Base-by-base conservation (phyloP, 2,797 vertebrate genomes). In the Coccyzus lansbergi region DNA sequence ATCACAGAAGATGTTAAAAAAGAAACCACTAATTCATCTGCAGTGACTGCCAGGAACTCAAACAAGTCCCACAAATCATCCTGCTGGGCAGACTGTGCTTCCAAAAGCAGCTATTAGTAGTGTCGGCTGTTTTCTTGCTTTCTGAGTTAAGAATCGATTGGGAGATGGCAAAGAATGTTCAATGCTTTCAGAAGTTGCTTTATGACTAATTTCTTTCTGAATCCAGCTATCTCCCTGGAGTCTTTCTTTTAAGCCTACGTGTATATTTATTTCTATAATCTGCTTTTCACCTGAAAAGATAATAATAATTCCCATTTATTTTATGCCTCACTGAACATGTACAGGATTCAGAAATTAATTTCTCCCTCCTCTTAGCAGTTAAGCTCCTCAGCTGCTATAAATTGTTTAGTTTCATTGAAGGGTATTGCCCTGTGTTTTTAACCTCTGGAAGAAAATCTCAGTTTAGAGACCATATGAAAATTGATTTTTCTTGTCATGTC, bases 221-320 rank as follows among this genome's bases (percentile, higher is more conserved):
- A 70, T 68, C 74, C 71, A 90, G 51, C 83, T 83, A 60, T 86
- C 81, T 90, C 74, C 38, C 77, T 48, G 20, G 72, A 90, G 80
- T 22, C 44, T 79, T 86, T 74, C 44, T 93, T 91, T 92, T 86
- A 67, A 86, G 79, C 59, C 58, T 92, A 67, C 52, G 24, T 82
- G 52, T 94, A 83, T 91, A 87, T 89, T 94, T 92, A 83, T 90
- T 91, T 92, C 77, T 75, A 86, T 84, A 94, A 96, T 95, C 92
- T 96, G 55, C 90, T 96, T 95, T 96, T 90, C 93, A 95, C 90
- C 92, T 94, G 94, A 85, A 95, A 95, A 92, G 68, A 89, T n/a
- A n/a, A 87, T 88, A 93, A 93, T 90, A 94, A 92, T 93, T 93
- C 29, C 40, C 81, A 83, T 94, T 95, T 94, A 74, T 63, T 96